Evolutionary conservation across 2,797 vertebrate species (phyloP), one percentile per base, ranked within the genome.

Genomic region (Lutjanus campechanus): DNA sequence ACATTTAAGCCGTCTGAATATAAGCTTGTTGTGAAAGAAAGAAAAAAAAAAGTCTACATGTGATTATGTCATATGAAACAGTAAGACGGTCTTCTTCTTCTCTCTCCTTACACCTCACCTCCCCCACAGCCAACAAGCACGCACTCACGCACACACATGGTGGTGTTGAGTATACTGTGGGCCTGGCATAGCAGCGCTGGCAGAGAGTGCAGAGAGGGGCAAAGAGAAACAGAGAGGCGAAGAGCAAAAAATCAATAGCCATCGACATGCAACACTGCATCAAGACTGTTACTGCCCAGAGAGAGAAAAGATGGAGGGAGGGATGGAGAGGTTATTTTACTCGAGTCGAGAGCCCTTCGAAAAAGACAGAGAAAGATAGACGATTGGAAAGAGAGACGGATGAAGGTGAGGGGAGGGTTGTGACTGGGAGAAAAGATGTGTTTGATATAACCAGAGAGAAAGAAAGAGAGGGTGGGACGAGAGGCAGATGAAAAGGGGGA

Each of bases 181-280:
- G 46, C 69, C 80, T 79, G 77, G 79, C 76, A 81, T 36, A 70
- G 80, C 69, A 11, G 62, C 3, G 73, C 72, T 87, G 81, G 81
- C 77, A 88, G 63, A 81, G 76, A 77, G 82, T 54, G 76, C 66
- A 72, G 79, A 83, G 77, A 81, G 77, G 61, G 68, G 85, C 71
- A 82, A 72, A 85, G 71, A 87, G 74, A 85, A 84, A 85, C 86
- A 76, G 65, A 71, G 79, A 88, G 55, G 74, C 71, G 53, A 74
- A 83, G 78, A 85, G 75, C 66, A 83, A 82, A 65, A 91, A 92
- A 93, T 93, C 92, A 89, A 93, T 91, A 88, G 68, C 79, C 86
- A 92, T 89, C 73, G 76, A 91, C 91, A 92, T 90, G 91, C 88
- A 90, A 92, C 90, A 83, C 92, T 91, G 90, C 90, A 92, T 91